Base-by-base conservation (phyloP, 2,113 vertebrate species). In the Columba janthina region DNA sequence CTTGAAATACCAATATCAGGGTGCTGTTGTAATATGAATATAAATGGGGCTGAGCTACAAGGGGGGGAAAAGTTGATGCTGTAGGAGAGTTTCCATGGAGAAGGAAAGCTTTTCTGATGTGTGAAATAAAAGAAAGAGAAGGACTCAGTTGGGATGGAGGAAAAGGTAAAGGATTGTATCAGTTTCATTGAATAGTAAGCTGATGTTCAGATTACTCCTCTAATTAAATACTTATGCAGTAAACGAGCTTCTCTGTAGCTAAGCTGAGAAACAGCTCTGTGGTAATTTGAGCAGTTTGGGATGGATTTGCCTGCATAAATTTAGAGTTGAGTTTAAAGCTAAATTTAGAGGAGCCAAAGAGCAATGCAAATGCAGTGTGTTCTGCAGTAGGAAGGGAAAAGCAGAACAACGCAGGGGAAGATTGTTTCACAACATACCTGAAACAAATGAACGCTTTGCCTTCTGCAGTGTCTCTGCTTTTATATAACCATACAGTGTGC, bases 321-420 rank as follows among this genome's bases (percentile, higher is more conserved):
- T 93, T 80, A 67, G 90, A 80, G 38, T 58, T 73, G 67, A 80
- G 67, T 91, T 96, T 83, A 80, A 83, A 42, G 32, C 78, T 91
- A 74, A 83, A 73, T 91, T 91, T 83, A 88, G 90, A 88, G 60
- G 50, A 80, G 74, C 38, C 38, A 11, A 76, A 66, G 81, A 87
- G 54, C 71, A 61, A 8, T 2, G 3, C 21, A 58, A 42, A 46
- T 69, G 26, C 29, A 62, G 46, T 25, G 28, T 60, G 18, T 65
- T 91, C 60, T 87, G 66, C 22, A 53, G 38, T 15, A 72, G 65
- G n/a, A 62, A 77, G 73, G 42, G 60, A n/a, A 66, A 87, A 64
- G 38, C 84, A 78, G 61, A 89, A 34, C 26, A 50, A 31, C 1
- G 1, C 61, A 40, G 53, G 32, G 29, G 51, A 73, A 76, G 62